Base-by-base conservation (phyloP, 2,797 vertebrate species). In the Sebastes miniatus region DNA sequence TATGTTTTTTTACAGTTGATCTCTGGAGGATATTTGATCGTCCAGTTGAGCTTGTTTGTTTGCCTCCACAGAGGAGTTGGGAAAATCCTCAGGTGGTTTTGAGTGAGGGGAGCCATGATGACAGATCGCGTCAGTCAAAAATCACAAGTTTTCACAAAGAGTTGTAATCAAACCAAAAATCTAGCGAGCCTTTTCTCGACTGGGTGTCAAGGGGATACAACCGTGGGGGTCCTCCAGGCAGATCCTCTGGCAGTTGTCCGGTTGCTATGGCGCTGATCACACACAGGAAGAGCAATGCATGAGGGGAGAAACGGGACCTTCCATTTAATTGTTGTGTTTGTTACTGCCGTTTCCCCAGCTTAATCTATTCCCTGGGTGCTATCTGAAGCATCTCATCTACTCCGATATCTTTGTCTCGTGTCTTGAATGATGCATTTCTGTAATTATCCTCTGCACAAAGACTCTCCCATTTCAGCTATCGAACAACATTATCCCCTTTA, bases 231-330 rank as follows among this genome's bases (percentile, higher is more conserved):
- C 79, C 76, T 86, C 69, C 1, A 5, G 76, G 83, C 77, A 83
- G 24, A 77, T 87, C 72, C 57, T 83, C 36, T 74, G 76, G 75
- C 83, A 85, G 72, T 78, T 77, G 73, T 57, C 27, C 65, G 12
- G 88, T 92, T 93, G 81, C 88, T 34, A 89, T 87, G 86, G 77
- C 20, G 12, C 79, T 69, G 72, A 77, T 80, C 43, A 65, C 76
- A 88, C 78, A 79, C 50, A 79, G 69, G 57, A 82, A 85, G 68
- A 76, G 77, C 65, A 80, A 69, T 70, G 63, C 34, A 64, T 16
- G 32, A 76, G 56, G 65, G 81, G 73, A 79, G 66, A 88, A 80
- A 84, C 24, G 57, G 47, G 80, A 73, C 64, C 64, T 77, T 83
- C 31, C 14, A 3, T 71, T 71, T 84, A 76, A 85, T 87, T 88